Base-by-base conservation (phyloP, 2,888 invertebrate species). In the Leptopilina myrica region DNA sequence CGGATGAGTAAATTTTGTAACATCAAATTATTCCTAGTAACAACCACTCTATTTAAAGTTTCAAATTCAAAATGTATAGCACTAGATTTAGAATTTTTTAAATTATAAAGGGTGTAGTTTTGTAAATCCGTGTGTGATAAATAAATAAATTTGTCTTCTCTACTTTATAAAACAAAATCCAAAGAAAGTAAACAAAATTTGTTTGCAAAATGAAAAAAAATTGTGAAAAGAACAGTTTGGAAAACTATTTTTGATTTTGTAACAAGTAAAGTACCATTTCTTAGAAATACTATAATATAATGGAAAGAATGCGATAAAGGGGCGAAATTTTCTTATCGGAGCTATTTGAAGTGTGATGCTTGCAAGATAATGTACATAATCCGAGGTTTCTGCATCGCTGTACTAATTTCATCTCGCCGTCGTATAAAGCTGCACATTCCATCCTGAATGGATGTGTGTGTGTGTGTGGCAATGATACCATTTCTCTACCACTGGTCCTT, bases 321-420 rank as follows among this genome's bases (percentile, higher is more conserved):
- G 40, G 14, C 7, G 9, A 59, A n/a, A 26, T 53, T 53, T 69
- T 53, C 56, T 73, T 73, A 56, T 73, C 40, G 26, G n/a, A 26
- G 49, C 11, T 40, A 15, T 9, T 56, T 7, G 56, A n/a, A 12
- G 26, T 69, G 69, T n/a, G 15, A 53, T 40, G 56, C 40, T 40
- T 40, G 1, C 11, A 12, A 56, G 73, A 73, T 73, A 73, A 73
- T 56, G 56, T 4, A n/a, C n/a, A 73, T 73, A 73, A 73, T 56
- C 73, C n/a, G 33, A 73, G 56, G 33, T 73, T 73, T 73, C 56
- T n/a, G 56, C 73, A 73, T 56, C 33, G 40, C 73, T 73, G n/a
- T 73, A 33, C 73, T 73, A 73, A 73, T 73, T 73, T 59, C 40
- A 56, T 73, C 73, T 73, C 56, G 40, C 33, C 15, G n/a, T 49